Base-by-base conservation (phyloP, 37 sponge, comb jelly and placozoan genomes). In the Geodia barretti region DNA sequence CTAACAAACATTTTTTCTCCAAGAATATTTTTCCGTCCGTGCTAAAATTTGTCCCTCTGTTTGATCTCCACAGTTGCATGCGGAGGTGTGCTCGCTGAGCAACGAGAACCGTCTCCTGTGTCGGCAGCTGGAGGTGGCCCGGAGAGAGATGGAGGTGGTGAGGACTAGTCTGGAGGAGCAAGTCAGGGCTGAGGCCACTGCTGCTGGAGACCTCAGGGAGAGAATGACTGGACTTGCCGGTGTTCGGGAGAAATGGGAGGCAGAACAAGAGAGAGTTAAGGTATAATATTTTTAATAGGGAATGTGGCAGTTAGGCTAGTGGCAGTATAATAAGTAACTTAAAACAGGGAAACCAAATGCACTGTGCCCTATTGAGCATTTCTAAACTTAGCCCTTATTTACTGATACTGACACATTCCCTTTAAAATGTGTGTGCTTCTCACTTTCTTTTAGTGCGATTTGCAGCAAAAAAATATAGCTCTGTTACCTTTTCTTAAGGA, bases 191-290 rank as follows among this genome's bases (percentile, higher is more conserved):
- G 11, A 47, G 54, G 14, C 54, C 14, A 14, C 54, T 17, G 54
- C 54, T 47, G 54, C 54, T 17, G 14, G 11, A 14, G 14, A 47
- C 7, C 54, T 47, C 54, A 47, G 54, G 14, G 11, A 47, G 54
- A 47, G 54, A 47, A 14, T 47, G 11, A 47, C 14, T 7, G 54
- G 14, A 63, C 43, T 82, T 47, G 88, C 81, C 23, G 38, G 11
- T 14, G 83, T 76, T 28, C 76, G 70, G 64, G 76, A 76, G 25
- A 41, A 76, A 9, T 59, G 80, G 35, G 24, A 79, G 32, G 29
- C 33, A 36, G 75, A 65, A 29, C 40, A 81, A 47, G 62, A 69
- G 25, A 67, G 68, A 39, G 77, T 75, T 3, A 76, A 80, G 37
- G 35, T 43, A 4, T 70, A 4, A 17, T 33, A 64, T n/a, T 30